Base-by-base conservation (phyloP, 2,797 vertebrate species). In the Pseudomugil tenellus region DNA sequence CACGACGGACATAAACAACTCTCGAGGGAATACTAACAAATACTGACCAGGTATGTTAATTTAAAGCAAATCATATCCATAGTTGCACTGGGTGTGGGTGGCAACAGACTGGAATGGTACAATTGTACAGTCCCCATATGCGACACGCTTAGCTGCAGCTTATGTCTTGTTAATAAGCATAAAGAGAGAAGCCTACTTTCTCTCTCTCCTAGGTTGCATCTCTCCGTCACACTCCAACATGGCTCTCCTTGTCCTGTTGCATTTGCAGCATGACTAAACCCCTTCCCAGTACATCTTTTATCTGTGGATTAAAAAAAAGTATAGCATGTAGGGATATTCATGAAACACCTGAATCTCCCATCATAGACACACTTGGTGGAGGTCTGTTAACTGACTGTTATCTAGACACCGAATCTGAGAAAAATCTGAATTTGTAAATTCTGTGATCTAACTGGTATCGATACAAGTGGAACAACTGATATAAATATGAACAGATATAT, bases 21-120 rank as follows among this genome's bases (percentile, higher is more conserved):
- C 83, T 88, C 85, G 21, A 74, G 83, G 78, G 74, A 80, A 84
- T 76, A 79, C 72, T 39, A 72, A 84, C 84, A 84, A 87, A 88
- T 79, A 77, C 89, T 85, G 84, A 91, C 82, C 90, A 86, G 85
- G 82, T 88, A 90, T 86, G 86, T 80, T 88, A 87, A 90, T 90
- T 87, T 80, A 70, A 72, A 89, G 76, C 83, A 83, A 86, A 88
- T 92, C 77, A 37, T 79, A 85, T 88, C 76, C 82, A 77, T 76
- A 83, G 87, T 91, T 88, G 81, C 83, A 77, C 63, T 78, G 76
- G 78, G 79, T 82, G 87, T 90, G 87, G 89, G 91, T 83, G 89
- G 88, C 78, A 61, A 80, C 67, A 63, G 78, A 87, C 72, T 32
- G 72, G 76, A 87, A 89, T 74, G 73, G 73, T 61, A 77, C 84